Evolutionary conservation across 30 jellyfish, hydroid and myxozoan species (phyloP).

Genomic region (Aurelia aurita): DNA sequence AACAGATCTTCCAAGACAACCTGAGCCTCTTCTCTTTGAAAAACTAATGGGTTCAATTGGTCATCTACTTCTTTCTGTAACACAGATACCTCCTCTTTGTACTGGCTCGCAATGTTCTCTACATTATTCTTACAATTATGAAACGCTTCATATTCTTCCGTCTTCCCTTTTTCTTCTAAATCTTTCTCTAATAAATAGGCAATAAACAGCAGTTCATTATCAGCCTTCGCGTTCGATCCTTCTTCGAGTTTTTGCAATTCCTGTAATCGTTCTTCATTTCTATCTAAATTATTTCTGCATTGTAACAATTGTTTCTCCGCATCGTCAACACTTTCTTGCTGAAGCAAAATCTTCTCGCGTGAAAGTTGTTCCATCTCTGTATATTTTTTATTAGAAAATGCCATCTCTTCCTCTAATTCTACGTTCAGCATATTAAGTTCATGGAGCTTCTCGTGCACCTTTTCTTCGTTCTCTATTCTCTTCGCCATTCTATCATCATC

Average conservation of each 20-base stretch:
- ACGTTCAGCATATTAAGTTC: constrained; percentile 69
- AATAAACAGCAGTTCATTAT: constrained; percentile 84
- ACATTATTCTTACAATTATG: constrained; percentile 69
- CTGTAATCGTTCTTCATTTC: constrained; percentile 74
- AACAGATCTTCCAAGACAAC: constrained; percentile 92
- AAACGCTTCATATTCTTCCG: constrained; percentile 42
- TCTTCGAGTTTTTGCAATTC: constrained; percentile 81
- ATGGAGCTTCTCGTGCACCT: constrained; percentile 65
- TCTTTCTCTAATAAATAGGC: constrained; percentile 92
- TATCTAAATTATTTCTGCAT: constrained; percentile 65
- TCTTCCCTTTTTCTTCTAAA: constrained; percentile 58
- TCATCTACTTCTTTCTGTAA: constrained; percentile 61
- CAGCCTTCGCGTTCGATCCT: constrained; percentile 84
- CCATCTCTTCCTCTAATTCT: constrained; percentile 68
- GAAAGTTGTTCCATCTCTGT: constrained; percentile 77
- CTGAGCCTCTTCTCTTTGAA: constrained; percentile 86
- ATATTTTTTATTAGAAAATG: constrained; percentile 50
- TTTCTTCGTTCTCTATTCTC: constrained; percentile 76
- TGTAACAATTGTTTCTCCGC: constrained; percentile 89
- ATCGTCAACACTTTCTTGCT: constrained; percentile 88
- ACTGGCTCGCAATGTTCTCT: constrained; percentile 72
- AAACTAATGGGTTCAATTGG: constrained; percentile 75
- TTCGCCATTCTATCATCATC: constrained; percentile 61
- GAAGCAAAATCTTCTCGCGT: constrained; percentile 77
- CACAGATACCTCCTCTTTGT: constrained; percentile 71